Conservation (phyloP, 2,113 vertebrate genomes). For the Neofelis nebulosa region DNA sequence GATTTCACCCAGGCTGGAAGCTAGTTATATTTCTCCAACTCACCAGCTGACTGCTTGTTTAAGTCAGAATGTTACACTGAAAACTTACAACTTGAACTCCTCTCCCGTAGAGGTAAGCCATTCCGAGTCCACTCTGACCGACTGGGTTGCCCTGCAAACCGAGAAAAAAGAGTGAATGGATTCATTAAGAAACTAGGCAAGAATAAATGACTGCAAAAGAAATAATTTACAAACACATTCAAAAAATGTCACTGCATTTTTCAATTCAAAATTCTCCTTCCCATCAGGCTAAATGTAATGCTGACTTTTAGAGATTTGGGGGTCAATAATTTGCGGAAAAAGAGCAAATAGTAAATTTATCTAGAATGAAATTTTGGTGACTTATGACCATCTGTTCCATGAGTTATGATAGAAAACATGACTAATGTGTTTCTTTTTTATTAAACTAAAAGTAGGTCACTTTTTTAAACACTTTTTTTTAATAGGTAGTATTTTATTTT, state of each 20-base stretch:
- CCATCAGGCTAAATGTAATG: background rate
- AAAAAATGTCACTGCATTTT: slow-evolving; percentile 26
- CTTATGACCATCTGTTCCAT: background rate
- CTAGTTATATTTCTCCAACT: background rate
- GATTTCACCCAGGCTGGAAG: background rate
- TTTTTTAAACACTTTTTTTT: no score
- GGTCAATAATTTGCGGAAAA: slow-evolving; percentile 20
- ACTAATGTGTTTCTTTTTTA: background rate
- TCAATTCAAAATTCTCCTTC: slow-evolving; percentile 4
- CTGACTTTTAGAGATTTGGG: background rate
- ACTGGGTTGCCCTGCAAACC: slow-evolving; percentile 95
- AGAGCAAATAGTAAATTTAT: background rate
- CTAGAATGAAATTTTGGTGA: slow-evolving; percentile 30
- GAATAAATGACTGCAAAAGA: background rate
- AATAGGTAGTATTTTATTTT: no score
- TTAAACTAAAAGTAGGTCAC: background rate
- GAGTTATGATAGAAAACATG: slow-evolving; percentile 1
- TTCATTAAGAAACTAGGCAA: background rate
- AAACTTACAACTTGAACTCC: slow-evolving; percentile 96
- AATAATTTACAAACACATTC: background rate
- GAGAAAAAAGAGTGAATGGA: background rate
- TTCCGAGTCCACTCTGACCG: slow-evolving; percentile 97
- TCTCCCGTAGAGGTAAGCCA: slow-evolving; percentile 98
- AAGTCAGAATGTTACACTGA: background rate
- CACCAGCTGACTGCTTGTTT: background rate